Evolutionary conservation across 2,113 vertebrate species (phyloP).

Genomic region (Catharus bicknelli): DNA sequence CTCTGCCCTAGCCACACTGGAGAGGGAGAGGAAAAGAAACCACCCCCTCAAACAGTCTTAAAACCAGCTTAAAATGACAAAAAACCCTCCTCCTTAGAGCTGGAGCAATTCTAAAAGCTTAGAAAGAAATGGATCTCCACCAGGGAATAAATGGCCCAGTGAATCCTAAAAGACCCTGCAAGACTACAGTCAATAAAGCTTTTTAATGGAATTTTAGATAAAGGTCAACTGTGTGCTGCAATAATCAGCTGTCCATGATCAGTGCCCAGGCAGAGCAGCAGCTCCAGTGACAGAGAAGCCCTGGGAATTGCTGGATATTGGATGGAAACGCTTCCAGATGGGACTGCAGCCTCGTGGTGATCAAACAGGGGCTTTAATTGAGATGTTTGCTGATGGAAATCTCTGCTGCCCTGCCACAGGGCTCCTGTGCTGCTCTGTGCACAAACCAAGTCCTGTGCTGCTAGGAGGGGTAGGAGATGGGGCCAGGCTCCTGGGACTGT

Average conservation of each 20-base stretch:
- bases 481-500: not conserved
- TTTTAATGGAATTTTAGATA: slow-evolving; percentile 60
- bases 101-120: not conserved
- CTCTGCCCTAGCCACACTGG: not conserved
- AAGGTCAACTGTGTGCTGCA: slow-evolving; percentile 51
- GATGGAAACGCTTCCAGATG: not conserved
- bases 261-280: not conserved
- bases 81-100: not conserved
- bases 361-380: not conserved
- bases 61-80: not conserved
- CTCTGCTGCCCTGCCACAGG: not conserved
- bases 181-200: slow-evolving; percentile 51
- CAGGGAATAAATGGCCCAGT: slow-evolving; percentile 41
- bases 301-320: not conserved
- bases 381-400: not conserved
- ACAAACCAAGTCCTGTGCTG: accelerated
- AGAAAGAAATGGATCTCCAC: not conserved
- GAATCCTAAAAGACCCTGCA: slow-evolving; percentile 41
- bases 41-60: not conserved
- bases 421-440: not conserved
- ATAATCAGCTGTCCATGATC: not conserved
- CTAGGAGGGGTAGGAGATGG: not conserved
- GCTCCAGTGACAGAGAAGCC: not conserved
- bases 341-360: accelerated
- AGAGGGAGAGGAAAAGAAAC: not conserved